Evolutionary conservation across 2,797 vertebrate species (phyloP).

Genomic region (Syndactyla subalaris): DNA sequence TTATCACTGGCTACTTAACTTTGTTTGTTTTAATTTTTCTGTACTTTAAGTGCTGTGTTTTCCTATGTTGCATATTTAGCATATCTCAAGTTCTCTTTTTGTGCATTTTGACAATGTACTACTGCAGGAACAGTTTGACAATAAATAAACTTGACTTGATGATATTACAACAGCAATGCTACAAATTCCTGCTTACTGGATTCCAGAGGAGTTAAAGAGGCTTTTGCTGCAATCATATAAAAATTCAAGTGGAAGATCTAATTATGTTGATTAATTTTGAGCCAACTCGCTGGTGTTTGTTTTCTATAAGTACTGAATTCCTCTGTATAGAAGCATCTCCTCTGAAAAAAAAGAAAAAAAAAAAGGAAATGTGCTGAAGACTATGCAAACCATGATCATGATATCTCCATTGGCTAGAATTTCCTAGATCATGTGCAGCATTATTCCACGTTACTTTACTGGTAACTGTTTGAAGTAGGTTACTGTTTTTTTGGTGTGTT

Average conservation of each 20-base stretch:
- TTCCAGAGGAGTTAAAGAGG: slow-evolving; percentile 11
- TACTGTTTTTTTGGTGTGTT: not conserved
- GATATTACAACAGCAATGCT: not conserved
- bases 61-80: slow-evolving; percentile 21
- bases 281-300: not conserved
- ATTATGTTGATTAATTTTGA: slow-evolving; percentile 37
- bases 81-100: slow-evolving; percentile 21
- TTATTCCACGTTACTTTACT: not conserved
- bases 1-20: slow-evolving; percentile 14
- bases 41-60: slow-evolving; percentile 10
- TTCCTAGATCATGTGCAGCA: not conserved
- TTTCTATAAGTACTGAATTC: not conserved
- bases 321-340: not conserved
- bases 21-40: slow-evolving; percentile 19
- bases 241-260: slow-evolving; percentile 35
- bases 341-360: not conserved
- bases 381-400: not conserved
- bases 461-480: not conserved
- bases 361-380: not conserved
- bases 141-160: slow-evolving; percentile 53
- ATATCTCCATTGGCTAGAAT: not conserved
- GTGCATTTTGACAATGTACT: slow-evolving; percentile 48
- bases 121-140: slow-evolving; percentile 23
- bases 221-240: slow-evolving; percentile 19
- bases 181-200: not conserved